A percentile compares a stretch with the other conserved stretches of the same genome.
Evolutionary conservation across 2,797 vertebrate species (phyloP).

Genomic region (Leontopithecus rosalia): DNA sequence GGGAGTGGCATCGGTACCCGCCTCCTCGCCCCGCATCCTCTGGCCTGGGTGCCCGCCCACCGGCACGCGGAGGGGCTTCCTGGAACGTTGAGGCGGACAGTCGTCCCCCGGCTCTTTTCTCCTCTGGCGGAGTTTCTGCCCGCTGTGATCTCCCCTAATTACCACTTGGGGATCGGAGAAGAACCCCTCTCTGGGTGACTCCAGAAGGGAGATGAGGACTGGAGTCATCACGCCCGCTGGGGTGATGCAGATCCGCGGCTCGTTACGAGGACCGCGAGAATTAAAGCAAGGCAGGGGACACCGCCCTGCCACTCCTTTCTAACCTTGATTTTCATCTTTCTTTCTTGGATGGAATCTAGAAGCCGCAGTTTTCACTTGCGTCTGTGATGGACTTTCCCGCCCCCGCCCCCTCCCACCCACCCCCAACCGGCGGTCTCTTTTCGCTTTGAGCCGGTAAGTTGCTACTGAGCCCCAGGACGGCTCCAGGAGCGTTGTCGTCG

Average conservation of each 20-base stretch:
- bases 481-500: background rate
- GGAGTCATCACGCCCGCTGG: background rate
- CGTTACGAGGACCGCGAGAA: background rate
- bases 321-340: background rate
- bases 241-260: background rate
- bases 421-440: background rate
- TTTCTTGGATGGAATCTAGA: background rate
- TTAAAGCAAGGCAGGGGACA: background rate
- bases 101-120: background rate
- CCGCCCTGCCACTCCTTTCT: background rate
- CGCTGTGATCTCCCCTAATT: rapidly evolving
- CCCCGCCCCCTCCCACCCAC: rapidly evolving
- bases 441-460: background rate
- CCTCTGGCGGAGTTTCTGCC: too few relatives aligned
- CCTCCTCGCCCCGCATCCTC: background rate
- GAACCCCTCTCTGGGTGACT: background rate
- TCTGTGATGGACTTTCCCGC: background rate
- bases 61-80: background rate
- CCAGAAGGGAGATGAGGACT: background rate
- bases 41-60: background rate
- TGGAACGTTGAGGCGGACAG: rapidly evolving
- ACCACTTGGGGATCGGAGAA: background rate
- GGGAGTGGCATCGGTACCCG: background rate
- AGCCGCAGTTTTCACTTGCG: background rate
- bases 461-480: background rate